Conservation (phyloP, 2,113 vertebrate genomes). For the Phyllostomus hastatus region DNA sequence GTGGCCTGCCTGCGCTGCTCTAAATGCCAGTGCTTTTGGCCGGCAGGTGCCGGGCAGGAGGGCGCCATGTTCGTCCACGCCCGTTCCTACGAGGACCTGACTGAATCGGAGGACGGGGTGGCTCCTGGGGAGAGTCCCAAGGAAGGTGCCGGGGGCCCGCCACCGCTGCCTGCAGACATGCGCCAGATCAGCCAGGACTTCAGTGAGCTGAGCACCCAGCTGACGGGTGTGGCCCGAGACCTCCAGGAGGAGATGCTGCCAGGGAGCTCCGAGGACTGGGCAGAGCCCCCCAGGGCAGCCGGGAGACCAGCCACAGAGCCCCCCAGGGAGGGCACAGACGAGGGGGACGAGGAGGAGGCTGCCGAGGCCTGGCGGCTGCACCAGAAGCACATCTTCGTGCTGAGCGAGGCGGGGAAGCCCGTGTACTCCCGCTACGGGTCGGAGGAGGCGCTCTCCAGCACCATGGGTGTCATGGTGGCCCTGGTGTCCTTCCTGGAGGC, state of each 20-base stretch:
- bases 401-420: constrained; percentile 97
- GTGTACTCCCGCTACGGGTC: constrained; percentile 97
- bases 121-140: constrained; percentile 23
- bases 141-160: constrained; percentile 55
- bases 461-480: constrained; percentile 98
- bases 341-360: constrained; percentile 87
- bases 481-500: constrained; percentile 96
- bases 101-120: constrained; percentile 77
- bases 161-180: constrained; percentile 72
- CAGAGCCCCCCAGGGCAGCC: constrained; percentile 22
- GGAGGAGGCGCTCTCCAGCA: constrained; percentile 96
- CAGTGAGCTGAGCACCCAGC: constrained; percentile 83
- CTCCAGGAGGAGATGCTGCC: constrained; percentile 84
- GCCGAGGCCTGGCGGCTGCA: constrained; percentile 92
- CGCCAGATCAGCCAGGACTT: constrained; percentile 86
- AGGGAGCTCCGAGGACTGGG: constrained; percentile 77
- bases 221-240: constrained; percentile 81
- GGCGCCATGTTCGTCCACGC: constrained; percentile 94
- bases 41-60: constrained; percentile 91
- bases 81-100: constrained; percentile 95
- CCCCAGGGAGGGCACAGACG: constrained; percentile 60
- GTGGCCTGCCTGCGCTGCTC: background rate
- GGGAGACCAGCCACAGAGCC: constrained; percentile 61
- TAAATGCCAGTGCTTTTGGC: constrained; percentile 61
- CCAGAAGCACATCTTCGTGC: constrained; percentile 95